These are phyloP conservation scores for Thymelicus acteon DNA, from an alignment of 2,888 invertebrate genomes.

Conservation along the genomic window DNA sequence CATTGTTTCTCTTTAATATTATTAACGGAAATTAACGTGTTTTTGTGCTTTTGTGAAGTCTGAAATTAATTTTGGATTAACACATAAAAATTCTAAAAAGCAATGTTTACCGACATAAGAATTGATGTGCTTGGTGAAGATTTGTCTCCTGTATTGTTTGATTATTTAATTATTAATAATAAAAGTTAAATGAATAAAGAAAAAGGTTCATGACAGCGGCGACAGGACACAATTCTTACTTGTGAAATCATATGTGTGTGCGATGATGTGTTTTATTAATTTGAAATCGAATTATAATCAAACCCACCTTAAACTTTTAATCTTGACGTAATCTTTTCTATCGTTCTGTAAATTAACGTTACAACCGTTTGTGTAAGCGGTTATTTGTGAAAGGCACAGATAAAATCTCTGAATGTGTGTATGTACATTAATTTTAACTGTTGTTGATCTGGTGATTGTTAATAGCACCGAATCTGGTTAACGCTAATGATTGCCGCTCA, in stretches of 20 bases:
- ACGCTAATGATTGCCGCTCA: conserved; percentile 18
- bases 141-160: not conserved
- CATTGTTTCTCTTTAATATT: not conserved
- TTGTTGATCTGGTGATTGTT: conserved; percentile 24
- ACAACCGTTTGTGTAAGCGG: conserved; percentile 26
- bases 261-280: not conserved
- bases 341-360: conserved; percentile 23
- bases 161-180: not conserved
- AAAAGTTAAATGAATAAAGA: not conserved
- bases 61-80: not conserved
- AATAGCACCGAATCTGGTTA: conserved; percentile 17
- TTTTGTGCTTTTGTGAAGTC: conserved; percentile 7
- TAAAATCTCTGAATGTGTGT: conserved; percentile 27
- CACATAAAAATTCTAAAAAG: not conserved
- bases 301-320: conserved; percentile 12
- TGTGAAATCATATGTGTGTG: not conserved
- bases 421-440: conserved; percentile 23
- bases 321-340: conserved; percentile 24
- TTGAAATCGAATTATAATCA: not conserved
- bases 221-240: not conserved
- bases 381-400: conserved; percentile 30
- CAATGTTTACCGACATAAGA: not conserved
- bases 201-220: not conserved
- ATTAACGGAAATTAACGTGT: not conserved
- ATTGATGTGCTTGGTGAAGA: not conserved